phyloP scores from a whole-genome alignment of 2,113 vertebrate genomes.

The Miniopterus natalensis region DNA sequence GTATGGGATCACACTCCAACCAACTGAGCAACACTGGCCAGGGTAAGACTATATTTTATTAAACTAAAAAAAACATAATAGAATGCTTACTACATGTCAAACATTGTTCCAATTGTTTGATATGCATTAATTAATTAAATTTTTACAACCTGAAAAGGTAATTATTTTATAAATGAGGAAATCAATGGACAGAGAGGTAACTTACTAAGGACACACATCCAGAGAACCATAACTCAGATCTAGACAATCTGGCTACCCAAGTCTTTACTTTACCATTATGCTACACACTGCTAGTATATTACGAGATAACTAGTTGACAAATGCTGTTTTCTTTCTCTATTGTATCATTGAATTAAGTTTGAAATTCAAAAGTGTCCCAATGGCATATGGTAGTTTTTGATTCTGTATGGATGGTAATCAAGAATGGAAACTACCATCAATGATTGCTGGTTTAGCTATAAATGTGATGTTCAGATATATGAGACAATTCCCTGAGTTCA shows the following conservation, averaged over 20 bases:
- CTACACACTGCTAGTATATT: not conserved
- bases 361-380: not conserved
- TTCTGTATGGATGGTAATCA: not conserved
- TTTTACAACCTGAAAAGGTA: not conserved
- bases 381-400: not conserved
- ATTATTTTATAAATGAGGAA: conserved; percentile 21
- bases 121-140: not conserved
- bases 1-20: too few relatives aligned
- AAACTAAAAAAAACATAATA: conserved; percentile 17
- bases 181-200: not conserved
- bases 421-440: not conserved
- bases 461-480: not conserved
- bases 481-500: not conserved
- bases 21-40: too few relatives aligned
- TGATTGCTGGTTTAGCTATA: not conserved
- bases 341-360: not conserved
- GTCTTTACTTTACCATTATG: not conserved
- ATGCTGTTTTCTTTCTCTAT: not conserved
- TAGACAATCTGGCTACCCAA: not conserved
- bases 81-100: not conserved
- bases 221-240: not conserved
- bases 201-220: not conserved
- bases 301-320: not conserved
- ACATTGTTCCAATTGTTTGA: not conserved
- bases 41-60: not conserved